Evolutionary conservation across 2,888 invertebrate species (phyloP), one percentile per base, ranked within the genome.

Genomic region (Hypercompe scribonia): DNA sequence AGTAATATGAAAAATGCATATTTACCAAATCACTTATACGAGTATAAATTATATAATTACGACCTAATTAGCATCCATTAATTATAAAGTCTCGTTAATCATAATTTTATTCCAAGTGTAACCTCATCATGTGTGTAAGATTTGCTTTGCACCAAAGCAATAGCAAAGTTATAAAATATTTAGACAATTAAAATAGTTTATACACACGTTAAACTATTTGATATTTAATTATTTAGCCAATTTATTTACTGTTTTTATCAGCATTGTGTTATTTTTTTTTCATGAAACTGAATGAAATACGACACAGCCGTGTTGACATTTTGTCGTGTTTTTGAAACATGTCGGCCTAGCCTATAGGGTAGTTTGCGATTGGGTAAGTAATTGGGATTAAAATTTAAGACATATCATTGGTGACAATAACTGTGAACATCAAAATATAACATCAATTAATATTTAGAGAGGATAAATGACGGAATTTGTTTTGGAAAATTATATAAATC

Each of bases 21-120:
- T 83, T 84, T 83, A 83, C 82, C 71, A 72, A 71, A 76, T 70
- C 50, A 78, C 71, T 67, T 69, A 71, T 70, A 81, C 68, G 71
- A 81, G 61, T 75, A 36, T 81, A 70, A 65, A 77, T 73, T 78
- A 83, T 73, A 73, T 75, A 75, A 63, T 39, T 58, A 65, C 66
- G n/a, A 71, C 33, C 33, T 65, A 61, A 71, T 67, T 42, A 72
- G 66, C 65, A 31, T 65, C n/a, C 42, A 28, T 24, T 28, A 31
- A 67, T 54, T 36, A n/a, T 33, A 28, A 34, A 5, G 13, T 68
- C 21, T 68, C n/a, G 24, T 34, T 68, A 42, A 42, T n/a, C 21
- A 31, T 66, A 8, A 11, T 33, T 31, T 66, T 66, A 66, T 15
- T 42, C 31, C 42, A 66, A 46, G 24, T 13, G 46, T 46, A 33